Conservation (phyloP, 2,797 vertebrate genomes). For the Acanthornis magna region DNA sequence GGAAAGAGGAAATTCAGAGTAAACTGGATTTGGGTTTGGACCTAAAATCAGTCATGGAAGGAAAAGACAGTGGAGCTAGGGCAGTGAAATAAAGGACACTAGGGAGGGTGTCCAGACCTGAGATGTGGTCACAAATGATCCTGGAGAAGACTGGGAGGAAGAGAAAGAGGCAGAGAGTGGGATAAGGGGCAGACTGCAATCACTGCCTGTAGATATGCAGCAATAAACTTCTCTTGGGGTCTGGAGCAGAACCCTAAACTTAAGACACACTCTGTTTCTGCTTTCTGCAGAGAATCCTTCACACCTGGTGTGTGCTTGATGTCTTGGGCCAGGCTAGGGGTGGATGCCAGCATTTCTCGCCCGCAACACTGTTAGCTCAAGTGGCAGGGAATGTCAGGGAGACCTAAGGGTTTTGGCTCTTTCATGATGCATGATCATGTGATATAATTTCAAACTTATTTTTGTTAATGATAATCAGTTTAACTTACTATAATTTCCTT, state of each 20-base stretch:
- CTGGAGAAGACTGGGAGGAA: not conserved
- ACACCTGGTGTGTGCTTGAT: not conserved
- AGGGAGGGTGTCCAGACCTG: not conserved
- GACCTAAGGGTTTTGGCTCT: not conserved
- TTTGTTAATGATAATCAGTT: not conserved
- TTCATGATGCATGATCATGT: not conserved
- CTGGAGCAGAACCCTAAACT: not conserved
- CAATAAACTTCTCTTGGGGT: not conserved
- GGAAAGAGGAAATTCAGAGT: not conserved
- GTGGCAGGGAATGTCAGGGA: not conserved
- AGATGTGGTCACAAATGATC: not conserved
- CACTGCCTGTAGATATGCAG: not conserved
- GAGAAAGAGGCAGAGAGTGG: not conserved
- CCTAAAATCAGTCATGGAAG: not conserved
- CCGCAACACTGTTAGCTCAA: not conserved
- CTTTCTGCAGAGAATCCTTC: not conserved
- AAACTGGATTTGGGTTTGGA: not conserved
- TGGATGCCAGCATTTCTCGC: not conserved
- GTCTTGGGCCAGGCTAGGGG: not conserved
- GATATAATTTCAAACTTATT: not conserved
- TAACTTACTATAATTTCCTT: not conserved
- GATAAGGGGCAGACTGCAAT: not conserved
- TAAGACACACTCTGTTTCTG: not conserved
- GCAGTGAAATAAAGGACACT: not conserved
- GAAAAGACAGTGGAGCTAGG: not conserved